Conservation (phyloP, 2,888 invertebrate genomes). For the Alcis repandata region DNA sequence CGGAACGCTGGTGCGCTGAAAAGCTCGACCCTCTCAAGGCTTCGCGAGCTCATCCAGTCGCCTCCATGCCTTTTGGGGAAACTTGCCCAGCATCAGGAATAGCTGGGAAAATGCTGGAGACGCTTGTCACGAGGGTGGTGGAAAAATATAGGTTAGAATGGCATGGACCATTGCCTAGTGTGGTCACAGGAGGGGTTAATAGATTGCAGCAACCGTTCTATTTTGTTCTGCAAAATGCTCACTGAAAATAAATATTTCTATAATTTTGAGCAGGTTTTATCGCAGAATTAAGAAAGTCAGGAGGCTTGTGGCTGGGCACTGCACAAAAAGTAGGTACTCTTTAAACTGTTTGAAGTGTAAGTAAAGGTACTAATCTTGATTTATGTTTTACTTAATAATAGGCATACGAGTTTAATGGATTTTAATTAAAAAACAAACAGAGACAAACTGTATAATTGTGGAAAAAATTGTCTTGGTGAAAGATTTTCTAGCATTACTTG, state of each 20-base stretch:
- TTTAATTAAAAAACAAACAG: too few species aligned
- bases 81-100: slow-evolving; percentile 72
- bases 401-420: too few species aligned
- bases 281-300: not conserved
- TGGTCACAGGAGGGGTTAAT: slow-evolving; percentile 71
- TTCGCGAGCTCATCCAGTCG: slow-evolving; percentile 69
- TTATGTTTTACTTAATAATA: too few species aligned
- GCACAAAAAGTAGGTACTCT: not conserved
- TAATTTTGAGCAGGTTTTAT: not conserved
- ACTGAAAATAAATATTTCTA: slow-evolving; percentile 3
- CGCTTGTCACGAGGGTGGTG: slow-evolving; percentile 65
- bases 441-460: too few species aligned
- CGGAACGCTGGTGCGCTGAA: slow-evolving; percentile 76
- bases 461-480: too few species aligned
- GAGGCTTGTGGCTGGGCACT: not conserved
- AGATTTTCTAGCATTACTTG: too few species aligned
- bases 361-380: too few species aligned
- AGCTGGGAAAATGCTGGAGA: slow-evolving; percentile 67
- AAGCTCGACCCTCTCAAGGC: slow-evolving; percentile 72
- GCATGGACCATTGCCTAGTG: slow-evolving; percentile 73
- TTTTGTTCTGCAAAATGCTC: slow-evolving; percentile 77
- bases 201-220: slow-evolving; percentile 75
- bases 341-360: too few species aligned
- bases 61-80: slow-evolving; percentile 76
- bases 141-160: slow-evolving; percentile 79